Evolutionary conservation across 2,113 vertebrate species (phyloP).

Genomic region (Clarias magur): DNA sequence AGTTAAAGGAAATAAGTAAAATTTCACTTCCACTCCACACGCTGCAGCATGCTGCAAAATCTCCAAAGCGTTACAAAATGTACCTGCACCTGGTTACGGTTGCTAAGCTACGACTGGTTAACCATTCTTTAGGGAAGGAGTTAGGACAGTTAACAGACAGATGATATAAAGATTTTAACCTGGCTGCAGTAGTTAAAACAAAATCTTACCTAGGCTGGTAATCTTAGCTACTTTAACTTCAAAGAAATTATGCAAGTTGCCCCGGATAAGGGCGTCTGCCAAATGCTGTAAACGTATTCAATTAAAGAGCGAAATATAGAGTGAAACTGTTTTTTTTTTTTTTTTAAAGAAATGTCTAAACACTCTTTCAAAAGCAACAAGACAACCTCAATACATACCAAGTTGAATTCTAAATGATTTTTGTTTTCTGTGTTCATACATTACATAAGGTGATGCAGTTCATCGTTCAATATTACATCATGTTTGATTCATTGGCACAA

Average conservation of each 20-base stretch:
- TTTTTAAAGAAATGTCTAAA: neutral
- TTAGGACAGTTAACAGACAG: neutral
- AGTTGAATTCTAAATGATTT: neutral
- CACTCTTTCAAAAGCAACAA: neutral
- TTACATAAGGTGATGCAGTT: neutral
- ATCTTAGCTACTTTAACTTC: neutral
- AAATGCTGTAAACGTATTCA: too few relatives aligned
- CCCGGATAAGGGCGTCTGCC: too few relatives aligned
- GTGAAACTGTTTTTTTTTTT: neutral
- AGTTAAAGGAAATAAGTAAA: neutral
- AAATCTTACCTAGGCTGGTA: neutral
- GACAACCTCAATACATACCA: neutral
- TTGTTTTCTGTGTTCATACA: neutral
- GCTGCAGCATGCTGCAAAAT: slow-evolving; percentile 9
- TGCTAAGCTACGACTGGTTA: slow-evolving; percentile 26
- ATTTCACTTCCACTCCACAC: slow-evolving; percentile 6
- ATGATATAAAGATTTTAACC: neutral
- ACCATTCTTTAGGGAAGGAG: neutral
- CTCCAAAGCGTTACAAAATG: neutral
- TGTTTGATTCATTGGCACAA: neutral
- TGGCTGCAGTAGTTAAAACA: neutral
- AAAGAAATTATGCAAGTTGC: too few relatives aligned
- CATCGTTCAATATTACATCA: neutral
- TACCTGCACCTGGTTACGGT: neutral
- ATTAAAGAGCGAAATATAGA: too few relatives aligned